A percentile compares a stretch with the other conserved stretches of the same genome.
phyloP scores from a whole-genome alignment of 2,797 vertebrate species.

The Enteromius unitaeniatus region DNA sequence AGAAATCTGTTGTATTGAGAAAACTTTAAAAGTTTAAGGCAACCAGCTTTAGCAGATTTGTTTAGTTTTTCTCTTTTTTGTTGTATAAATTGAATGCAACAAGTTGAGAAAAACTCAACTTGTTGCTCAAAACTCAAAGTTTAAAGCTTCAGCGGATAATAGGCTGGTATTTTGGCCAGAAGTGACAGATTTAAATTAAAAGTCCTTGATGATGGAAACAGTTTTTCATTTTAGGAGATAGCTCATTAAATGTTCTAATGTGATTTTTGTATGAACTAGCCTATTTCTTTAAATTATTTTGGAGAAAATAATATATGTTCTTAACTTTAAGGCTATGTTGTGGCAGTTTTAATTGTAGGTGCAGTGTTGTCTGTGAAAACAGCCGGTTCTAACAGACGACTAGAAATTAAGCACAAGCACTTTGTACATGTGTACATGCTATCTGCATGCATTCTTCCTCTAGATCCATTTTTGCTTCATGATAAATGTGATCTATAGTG shows the following conservation, averaged over 20 bases:
- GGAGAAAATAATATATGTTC: not conserved
- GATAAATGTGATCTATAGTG: conserved; percentile 27
- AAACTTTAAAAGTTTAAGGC: too few relatives aligned
- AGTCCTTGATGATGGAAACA: not conserved
- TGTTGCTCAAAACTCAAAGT: too few relatives aligned
- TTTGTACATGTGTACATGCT: not conserved
- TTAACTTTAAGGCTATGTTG: not conserved
- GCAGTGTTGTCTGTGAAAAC: not conserved
- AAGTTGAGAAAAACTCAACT: too few relatives aligned
- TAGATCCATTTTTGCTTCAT: conserved; percentile 12
- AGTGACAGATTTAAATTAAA: not conserved
- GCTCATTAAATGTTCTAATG: not conserved
- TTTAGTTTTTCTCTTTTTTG: too few relatives aligned
- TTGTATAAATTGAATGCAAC: too few relatives aligned
- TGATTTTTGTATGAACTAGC: not conserved
- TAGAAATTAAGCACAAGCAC: not conserved
- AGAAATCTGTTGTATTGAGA: too few relatives aligned
- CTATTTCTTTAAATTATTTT: not conserved
- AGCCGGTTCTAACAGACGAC: not conserved
- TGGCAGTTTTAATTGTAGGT: not conserved
- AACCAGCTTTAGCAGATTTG: too few relatives aligned
- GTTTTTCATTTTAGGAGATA: not conserved
- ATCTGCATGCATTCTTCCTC: conserved; percentile 2
- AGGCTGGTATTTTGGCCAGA: not conserved
- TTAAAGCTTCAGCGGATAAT: not conserved